A percentile compares a stretch with the other conserved stretches of the same genome.
Evolutionary conservation across 2,113 vertebrate genomes (phyloP).

Genomic region (Hiodon alosoides): DNA sequence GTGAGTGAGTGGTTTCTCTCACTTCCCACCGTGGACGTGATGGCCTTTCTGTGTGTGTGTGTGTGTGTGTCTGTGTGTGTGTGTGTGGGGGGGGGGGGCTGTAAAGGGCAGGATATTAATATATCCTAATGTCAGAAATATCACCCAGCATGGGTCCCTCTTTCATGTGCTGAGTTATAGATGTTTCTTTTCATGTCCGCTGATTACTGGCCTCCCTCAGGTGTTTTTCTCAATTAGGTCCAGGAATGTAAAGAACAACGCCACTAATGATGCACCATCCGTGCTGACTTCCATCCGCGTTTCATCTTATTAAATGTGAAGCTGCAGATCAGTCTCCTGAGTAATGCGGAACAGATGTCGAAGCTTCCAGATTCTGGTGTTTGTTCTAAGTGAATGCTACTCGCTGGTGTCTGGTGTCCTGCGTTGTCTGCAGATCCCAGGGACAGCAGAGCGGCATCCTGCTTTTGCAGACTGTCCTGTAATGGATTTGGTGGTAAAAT

Average conservation of each 20-base stretch:
- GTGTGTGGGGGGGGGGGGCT: neutral
- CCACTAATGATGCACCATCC: neutral
- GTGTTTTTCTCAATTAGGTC: neutral
- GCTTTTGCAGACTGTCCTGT: no score
- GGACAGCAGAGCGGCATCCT: no score
- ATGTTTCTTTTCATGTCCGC: constrained; percentile 9
- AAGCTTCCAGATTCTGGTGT: neutral
- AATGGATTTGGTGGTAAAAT: no score
- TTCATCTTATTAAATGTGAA: constrained; percentile 1
- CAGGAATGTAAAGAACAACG: neutral
- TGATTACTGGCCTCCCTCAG: neutral
- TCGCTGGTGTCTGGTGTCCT: no score
- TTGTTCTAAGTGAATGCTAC: neutral
- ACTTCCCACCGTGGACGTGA: no score
- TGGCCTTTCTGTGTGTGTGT: no score
- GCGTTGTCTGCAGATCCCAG: no score
- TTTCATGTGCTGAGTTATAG: constrained; percentile 2
- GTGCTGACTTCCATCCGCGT: neutral
- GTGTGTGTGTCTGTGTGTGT: no score
- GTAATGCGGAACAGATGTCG: neutral
- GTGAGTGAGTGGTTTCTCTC: neutral
- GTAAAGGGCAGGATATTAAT: constrained; percentile 10
- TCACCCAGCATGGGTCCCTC: neutral
- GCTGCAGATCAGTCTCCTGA: neutral
- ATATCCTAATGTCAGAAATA: constrained; percentile 7